A percentile compares a stretch with the other conserved stretches of the same genome.
Conservation (phyloP, 2,888 invertebrate species). For the Drosophila mayaguana region DNA sequence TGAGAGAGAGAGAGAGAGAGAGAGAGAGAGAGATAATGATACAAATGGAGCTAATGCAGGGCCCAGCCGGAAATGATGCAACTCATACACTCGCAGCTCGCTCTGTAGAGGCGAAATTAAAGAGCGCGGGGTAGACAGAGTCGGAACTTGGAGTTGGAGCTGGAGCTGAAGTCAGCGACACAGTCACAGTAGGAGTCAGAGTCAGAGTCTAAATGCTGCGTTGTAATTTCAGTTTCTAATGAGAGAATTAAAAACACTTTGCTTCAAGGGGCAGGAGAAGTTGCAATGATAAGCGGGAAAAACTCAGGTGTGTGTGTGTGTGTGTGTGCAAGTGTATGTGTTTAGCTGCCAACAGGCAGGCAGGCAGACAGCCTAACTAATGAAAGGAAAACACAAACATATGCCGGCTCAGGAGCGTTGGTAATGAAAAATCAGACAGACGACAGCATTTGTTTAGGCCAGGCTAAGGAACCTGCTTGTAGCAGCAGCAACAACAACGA, state of each 20-base stretch:
- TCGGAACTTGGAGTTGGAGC: background rate
- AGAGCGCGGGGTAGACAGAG: background rate
- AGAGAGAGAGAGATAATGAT: conserved; percentile 2
- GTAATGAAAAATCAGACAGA: conserved; percentile 70
- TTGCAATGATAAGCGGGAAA: conserved; percentile 48
- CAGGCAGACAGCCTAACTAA: conserved; percentile 48
- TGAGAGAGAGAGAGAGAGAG: background rate
- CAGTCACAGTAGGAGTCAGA: background rate
- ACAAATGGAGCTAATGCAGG: conserved; percentile 19
- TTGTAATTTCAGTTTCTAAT: conserved; percentile 78
- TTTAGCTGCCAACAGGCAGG: conserved; percentile 13
- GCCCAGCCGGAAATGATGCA: conserved; percentile 16
- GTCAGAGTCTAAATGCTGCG: conserved; percentile 46
- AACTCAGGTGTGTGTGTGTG: conserved; percentile 8
- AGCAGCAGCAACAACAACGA: conserved; percentile 38
- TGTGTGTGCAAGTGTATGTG: conserved; percentile 6
- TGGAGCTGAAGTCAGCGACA: background rate
- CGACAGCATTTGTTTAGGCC: conserved; percentile 69
- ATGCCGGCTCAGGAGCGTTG: conserved; percentile 38
- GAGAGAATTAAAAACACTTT: conserved; percentile 81
- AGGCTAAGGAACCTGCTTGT: conserved; percentile 63
- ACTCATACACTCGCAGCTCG: background rate
- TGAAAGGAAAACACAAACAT: conserved; percentile 70
- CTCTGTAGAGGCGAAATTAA: background rate
- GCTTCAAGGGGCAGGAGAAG: conserved; percentile 33